Evolutionary conservation across 2,888 invertebrate genomes (phyloP), one percentile per base, ranked within the genome.

Genomic region (Panorpa germanica): DNA sequence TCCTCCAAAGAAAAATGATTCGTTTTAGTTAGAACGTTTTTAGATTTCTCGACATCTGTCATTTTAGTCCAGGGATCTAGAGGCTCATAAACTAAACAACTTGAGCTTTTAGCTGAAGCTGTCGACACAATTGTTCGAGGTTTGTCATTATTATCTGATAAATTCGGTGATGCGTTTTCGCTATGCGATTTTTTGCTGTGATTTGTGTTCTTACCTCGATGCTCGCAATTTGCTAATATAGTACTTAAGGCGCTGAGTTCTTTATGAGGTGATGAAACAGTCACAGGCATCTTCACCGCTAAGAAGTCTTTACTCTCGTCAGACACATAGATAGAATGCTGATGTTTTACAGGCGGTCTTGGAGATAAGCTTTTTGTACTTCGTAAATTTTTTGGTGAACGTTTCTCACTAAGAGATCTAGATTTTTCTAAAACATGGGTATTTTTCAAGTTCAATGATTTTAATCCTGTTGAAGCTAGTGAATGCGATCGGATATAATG

Each of bases 91-190:
- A 46, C 46, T 17, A 54, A 39, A 28, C 51, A 53, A 15, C 48
- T 48, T 3, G 49, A 48, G 33, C 50, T 52, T 31, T 44, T 45
- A 25, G 49, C 48, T 24, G 45, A 43, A 8, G 38, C 37, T 13
- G 18, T 10, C 9, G 12, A 10, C 9, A 25, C 21, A 31, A 38
- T 37, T 29, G 42, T 46, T 33, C 45, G 46, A 14, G 39, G 35
- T 37, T 47, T 47, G 27, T 40, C 41, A 4, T 38, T 39, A 38
- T 46, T 35, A 25, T 44, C 41, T n/a, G 45, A 46, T 30, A 52
- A 45, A 40, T 47, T 48, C 38, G 54, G 52, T 32, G 57, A 48
- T 37, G 54, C 49, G 39, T 55, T 53, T 40, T 57, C 57, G 33
- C 56, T 55, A 40, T 45, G 46, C n/a, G n/a, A n/a, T n/a, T n/a